Conservation (phyloP, 2,888 invertebrate genomes). For the Dasypolia templi region DNA sequence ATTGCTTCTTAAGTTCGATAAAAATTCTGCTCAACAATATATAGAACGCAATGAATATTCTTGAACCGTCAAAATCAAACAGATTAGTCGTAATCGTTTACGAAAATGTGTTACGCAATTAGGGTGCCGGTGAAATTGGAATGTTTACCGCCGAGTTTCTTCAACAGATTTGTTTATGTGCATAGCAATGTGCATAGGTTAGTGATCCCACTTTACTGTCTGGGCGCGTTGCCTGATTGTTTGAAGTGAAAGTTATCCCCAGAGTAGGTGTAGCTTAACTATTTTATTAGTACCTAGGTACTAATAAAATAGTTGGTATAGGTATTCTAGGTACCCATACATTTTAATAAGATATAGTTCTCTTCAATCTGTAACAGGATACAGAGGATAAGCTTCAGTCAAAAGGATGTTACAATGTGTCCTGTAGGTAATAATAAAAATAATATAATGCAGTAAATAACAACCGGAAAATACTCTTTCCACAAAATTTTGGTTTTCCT, state of each 20-base stretch:
- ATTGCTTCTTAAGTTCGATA: no score
- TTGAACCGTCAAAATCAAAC: no score
- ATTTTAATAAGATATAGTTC: background rate
- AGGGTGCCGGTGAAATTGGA: slow-evolving; percentile 14
- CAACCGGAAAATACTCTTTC: background rate
- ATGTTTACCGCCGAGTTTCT: background rate
- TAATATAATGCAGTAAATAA: background rate
- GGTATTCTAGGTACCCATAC: no score
- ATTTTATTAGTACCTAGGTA: background rate
- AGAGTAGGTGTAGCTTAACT: slow-evolving; percentile 4
- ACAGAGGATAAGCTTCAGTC: background rate
- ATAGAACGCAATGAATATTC: no score
- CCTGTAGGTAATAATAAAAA: background rate
- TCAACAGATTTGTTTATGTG: slow-evolving; percentile 35
- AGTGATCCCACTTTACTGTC: slow-evolving; percentile 32
- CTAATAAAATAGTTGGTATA: no score
- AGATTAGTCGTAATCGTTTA: no score
- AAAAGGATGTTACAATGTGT: background rate
- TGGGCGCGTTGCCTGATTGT: background rate
- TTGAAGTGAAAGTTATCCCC: slow-evolving; percentile 35
- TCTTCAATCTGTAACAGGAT: background rate
- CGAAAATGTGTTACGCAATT: no score
- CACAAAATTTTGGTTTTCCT: slow-evolving; percentile 14
- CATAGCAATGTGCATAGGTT: slow-evolving; percentile 26
- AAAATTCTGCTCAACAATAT: no score